Percentiles rank a stretch among this genome's conserved stretches.
phyloP scores from a whole-genome alignment of 2,797 vertebrate genomes.

The Distichodus sexfasciatus region DNA sequence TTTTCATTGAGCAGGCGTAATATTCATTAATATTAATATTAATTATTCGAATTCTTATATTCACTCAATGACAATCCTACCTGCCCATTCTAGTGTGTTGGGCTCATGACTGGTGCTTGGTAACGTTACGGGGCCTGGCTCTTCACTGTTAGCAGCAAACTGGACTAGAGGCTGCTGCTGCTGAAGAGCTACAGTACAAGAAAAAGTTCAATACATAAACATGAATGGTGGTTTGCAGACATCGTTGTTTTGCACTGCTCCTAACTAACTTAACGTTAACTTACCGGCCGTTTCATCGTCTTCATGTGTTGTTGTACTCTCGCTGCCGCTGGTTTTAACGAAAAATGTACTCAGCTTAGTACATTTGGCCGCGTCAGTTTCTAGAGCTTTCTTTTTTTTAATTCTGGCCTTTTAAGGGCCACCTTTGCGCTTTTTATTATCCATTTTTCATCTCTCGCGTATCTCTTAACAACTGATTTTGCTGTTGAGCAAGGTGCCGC shows the following conservation, averaged over 20 bases:
- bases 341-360: not conserved
- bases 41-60: not conserved
- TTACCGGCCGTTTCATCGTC: not conserved
- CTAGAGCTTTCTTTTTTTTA: not conserved
- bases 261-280: not conserved
- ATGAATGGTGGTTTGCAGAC: slow-evolving; percentile 5
- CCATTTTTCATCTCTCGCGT: not conserved
- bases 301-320: not conserved
- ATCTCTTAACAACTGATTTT: no score
- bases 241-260: no score
- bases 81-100: not conserved
- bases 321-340: not conserved
- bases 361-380: not conserved
- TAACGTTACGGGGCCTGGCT: no score
- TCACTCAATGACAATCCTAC: not conserved
- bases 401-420: not conserved
- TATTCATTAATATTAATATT: not conserved
- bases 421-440: not conserved
- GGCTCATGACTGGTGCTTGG: not conserved
- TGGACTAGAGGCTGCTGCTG: no score
- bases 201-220: not conserved
- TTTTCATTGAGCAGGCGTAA: not conserved
- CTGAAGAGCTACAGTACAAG: slow-evolving; percentile 3
- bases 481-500: no score
- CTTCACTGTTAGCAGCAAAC: no score